Evolutionary conservation across 2,888 invertebrate genomes (phyloP).

Genomic region (Andricus quercusramuli): DNA sequence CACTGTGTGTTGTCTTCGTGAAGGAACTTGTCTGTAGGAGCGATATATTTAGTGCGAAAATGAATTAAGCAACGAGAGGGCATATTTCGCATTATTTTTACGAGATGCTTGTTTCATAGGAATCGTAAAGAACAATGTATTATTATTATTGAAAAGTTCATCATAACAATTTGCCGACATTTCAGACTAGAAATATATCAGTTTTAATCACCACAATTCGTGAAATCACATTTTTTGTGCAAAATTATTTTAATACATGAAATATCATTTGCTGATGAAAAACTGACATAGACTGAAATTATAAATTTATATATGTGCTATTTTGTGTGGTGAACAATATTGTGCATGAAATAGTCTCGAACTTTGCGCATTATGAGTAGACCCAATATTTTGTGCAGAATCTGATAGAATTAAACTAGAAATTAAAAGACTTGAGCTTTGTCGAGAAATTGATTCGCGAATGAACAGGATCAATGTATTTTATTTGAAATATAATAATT

Average conservation of each 20-base stretch:
- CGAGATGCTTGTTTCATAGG: not conserved
- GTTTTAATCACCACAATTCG: not conserved
- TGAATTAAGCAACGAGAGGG: constrained; percentile 23
- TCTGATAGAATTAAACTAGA: not conserved
- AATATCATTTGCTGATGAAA: not conserved
- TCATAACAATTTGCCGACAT: not conserved
- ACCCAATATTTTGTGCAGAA: not conserved
- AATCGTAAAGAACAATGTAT: not conserved
- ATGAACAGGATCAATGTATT: not conserved
- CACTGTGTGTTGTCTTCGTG: too few species aligned
- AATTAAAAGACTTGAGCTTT: not conserved
- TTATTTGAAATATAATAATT: too few species aligned
- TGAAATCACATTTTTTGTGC: constrained; percentile 6
- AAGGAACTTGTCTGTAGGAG: constrained; percentile 9
- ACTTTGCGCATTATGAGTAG: not conserved
- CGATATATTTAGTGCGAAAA: not conserved
- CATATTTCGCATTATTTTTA: constrained; percentile 15
- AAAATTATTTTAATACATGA: not conserved
- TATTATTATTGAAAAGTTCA: not conserved
- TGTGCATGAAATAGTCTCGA: not conserved
- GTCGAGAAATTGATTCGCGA: not conserved
- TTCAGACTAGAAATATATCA: not conserved
- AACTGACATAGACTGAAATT: not conserved
- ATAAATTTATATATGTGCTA: not conserved
- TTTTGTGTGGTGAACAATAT: not conserved